Conservation (phyloP, 2,113 vertebrate genomes). For the Hippopotamus amphibius region DNA sequence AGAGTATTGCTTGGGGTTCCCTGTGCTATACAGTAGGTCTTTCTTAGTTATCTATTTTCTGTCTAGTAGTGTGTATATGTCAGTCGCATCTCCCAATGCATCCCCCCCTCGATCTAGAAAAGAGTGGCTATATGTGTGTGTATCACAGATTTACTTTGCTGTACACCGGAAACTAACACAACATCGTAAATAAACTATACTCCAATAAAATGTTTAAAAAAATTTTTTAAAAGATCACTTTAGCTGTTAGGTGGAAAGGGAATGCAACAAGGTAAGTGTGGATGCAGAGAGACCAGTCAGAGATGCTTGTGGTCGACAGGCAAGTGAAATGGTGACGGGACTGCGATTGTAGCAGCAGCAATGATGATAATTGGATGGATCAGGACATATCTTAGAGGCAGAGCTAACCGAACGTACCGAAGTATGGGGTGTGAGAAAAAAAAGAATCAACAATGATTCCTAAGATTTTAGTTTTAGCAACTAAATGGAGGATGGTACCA, state of each 20-base stretch:
- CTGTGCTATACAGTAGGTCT: neutral
- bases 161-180: neutral
- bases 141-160: neutral
- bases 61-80: neutral
- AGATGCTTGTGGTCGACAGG: neutral
- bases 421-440: neutral
- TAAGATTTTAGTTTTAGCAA: neutral
- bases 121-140: neutral
- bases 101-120: neutral
- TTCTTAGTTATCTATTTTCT: neutral
- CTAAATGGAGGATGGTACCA: too few species aligned
- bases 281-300: neutral
- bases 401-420: neutral
- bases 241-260: neutral
- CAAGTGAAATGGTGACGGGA: neutral
- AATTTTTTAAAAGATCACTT: neutral
- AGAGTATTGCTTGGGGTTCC: neutral
- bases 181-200: neutral
- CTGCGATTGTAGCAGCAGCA: neutral
- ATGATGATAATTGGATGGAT: neutral
- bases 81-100: neutral
- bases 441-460: neutral
- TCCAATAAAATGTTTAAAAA: neutral
- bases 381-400: neutral
- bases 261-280: neutral